Evolutionary conservation across 1,140 invertebrate species (phyloP), one percentile per base, ranked within the genome.

Genomic region (Campoletis sonorensis): DNA sequence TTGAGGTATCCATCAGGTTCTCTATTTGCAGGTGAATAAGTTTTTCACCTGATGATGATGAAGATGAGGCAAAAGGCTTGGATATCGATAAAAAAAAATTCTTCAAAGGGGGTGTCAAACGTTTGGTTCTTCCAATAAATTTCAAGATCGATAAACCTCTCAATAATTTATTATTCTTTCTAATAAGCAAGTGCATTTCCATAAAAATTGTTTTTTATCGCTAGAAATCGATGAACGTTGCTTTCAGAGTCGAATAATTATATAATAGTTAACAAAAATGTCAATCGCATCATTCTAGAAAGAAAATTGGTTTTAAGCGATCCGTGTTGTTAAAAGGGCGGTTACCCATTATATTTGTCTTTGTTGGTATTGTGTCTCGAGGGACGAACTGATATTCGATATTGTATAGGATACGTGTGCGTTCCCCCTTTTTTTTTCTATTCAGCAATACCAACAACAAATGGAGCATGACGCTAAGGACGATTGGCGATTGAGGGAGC

Each of bases 401-500:
- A 89, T 85, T 83, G 81, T 85, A 82, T 83, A 81, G 80, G 84
- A 83, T 79, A 76, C 7, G 58, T 76, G 49, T 70, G 70, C 78
- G 67, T 79, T 79, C 70, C 61, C 61, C 61, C 13, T 64, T 64
- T 26, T 64, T 64, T 58, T 64, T 64, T 27, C 61, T 26, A 64
- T 64, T 64, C 61, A 64, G n/a, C 21, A 64, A 26, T 26, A 85
- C 71, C 49, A 68, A 71, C 70, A 81, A 83, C 81, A 89, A 89
- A 90, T 88, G 89, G 88, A 85, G 88, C 87, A 86, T 88, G 86
- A 89, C 87, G 86, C 83, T 86, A 85, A 85, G 84, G 79, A 84
- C 87, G 85, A 88, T 89, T 87, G 83, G 85, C 84, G 84, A 85
- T 64, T 15, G 61, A 64, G 61, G 61, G 61, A 64, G 21, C 61